Conservation (phyloP, 35 echinoderm and acorn worm genomes). For the Diadema setosum region DNA sequence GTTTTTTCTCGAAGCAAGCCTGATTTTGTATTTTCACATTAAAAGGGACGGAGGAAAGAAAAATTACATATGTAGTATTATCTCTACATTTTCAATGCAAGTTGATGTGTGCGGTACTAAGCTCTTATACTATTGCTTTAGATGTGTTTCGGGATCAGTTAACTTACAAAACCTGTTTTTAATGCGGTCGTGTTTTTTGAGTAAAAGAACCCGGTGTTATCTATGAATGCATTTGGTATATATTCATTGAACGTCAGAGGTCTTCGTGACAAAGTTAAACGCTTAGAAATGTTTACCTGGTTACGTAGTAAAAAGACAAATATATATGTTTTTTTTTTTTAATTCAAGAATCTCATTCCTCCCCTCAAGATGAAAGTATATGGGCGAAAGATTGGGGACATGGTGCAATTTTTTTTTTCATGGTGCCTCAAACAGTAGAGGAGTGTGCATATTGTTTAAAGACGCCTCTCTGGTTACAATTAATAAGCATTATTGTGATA, state of each 20-base stretch:
- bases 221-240: neutral
- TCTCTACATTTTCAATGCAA: no score
- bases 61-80: no score
- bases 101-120: no score
- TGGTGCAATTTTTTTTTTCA: neutral
- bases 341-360: neutral
- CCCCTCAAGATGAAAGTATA: neutral
- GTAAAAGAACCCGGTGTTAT: no score
- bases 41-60: no score
- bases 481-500: neutral
- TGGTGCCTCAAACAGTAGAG: constrained; percentile 4
- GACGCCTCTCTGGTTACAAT: neutral
- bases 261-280: neutral
- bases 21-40: no score
- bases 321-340: neutral
- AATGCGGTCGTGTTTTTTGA: no score
- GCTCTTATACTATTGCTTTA: no score
- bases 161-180: no score
- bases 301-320: neutral
- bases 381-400: neutral
- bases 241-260: neutral
- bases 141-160: no score
- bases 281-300: neutral
- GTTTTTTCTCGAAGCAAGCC: no score
- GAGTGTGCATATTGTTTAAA: neutral